phyloP scores from a whole-genome alignment of 2,797 vertebrate species.

The Tarsius wallacei region DNA sequence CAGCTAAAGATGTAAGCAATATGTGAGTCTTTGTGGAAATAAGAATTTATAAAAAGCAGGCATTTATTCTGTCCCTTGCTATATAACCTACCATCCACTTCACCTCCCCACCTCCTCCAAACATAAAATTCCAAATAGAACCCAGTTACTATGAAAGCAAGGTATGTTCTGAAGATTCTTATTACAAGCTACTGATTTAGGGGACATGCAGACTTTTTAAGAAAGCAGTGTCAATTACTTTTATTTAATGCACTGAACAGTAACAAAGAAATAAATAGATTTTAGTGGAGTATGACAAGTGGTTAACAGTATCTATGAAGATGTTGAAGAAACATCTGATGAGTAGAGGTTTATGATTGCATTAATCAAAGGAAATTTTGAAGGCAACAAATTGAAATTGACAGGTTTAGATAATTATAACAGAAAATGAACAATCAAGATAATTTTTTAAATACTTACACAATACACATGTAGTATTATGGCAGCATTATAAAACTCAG shows the following conservation, averaged over 20 bases:
- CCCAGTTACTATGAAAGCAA: conserved; percentile 34
- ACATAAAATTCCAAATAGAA: conserved; percentile 59
- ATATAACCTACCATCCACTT: background rate
- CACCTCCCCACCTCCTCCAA: background rate
- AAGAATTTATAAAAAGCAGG: background rate
- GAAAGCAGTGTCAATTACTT: conserved; percentile 26
- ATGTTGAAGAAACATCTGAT: conserved; percentile 30
- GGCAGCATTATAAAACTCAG: conserved; percentile 40
- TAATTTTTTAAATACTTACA: conserved; percentile 43
- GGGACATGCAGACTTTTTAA: background rate
- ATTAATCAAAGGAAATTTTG: conserved; percentile 64
- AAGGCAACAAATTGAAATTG: conserved; percentile 41
- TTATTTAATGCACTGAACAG: background rate
- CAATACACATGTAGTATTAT: conserved; percentile 47
- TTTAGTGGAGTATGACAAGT: conserved; percentile 54
- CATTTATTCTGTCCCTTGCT: background rate
- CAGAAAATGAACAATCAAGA: conserved; percentile 48
- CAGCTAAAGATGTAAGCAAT: conserved; percentile 47
- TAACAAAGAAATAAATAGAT: conserved; percentile 54
- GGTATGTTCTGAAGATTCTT: conserved; percentile 21
- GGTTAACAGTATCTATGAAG: conserved; percentile 33
- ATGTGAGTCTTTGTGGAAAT: background rate
- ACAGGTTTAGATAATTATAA: conserved; percentile 49
- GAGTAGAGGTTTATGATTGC: conserved; percentile 53
- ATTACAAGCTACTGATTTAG: conserved; percentile 13